These are phyloP conservation scores for Onychostruthus taczanowskii DNA, from an alignment of 2,113 vertebrate species.

Conservation along the genomic window DNA sequence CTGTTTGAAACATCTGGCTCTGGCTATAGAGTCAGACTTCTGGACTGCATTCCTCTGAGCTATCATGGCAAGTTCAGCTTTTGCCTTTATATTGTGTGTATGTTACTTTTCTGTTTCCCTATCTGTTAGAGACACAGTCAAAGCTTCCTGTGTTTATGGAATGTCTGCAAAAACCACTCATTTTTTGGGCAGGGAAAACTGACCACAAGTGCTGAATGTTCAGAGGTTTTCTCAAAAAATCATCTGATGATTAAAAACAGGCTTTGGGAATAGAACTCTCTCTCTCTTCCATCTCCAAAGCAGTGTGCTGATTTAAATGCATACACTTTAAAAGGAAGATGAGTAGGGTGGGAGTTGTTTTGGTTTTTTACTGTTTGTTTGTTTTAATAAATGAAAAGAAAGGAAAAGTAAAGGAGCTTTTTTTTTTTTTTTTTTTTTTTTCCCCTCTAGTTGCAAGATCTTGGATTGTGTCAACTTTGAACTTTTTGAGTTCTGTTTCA, in stretches of 20 bases:
- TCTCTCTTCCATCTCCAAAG: background rate
- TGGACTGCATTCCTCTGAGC: background rate
- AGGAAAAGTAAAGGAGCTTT: background rate
- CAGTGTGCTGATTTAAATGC: background rate
- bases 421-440: background rate
- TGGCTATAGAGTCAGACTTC: background rate
- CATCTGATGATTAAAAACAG: conserved; percentile 48
- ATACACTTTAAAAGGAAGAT: background rate
- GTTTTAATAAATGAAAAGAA: background rate
- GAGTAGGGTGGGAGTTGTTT: background rate
- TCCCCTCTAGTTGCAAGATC: background rate
- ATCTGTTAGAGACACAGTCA: conserved; percentile 57
- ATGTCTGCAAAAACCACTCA: conserved; percentile 60
- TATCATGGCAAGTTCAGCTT: background rate
- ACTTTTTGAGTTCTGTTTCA: background rate
- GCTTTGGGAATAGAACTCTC: background rate
- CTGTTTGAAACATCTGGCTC: background rate
- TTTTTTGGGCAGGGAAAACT: background rate
- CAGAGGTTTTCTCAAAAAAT: conserved; percentile 30
- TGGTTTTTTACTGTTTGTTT: background rate
- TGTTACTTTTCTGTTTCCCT: conserved; percentile 26
- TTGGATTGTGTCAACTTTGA: conserved; percentile 12
- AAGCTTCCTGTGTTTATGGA: conserved; percentile 70
- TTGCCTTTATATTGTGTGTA: background rate
- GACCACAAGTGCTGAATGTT: conserved; percentile 33